Base-by-base conservation (phyloP, 2,888 invertebrate species). In the Calameuta pallipes region DNA sequence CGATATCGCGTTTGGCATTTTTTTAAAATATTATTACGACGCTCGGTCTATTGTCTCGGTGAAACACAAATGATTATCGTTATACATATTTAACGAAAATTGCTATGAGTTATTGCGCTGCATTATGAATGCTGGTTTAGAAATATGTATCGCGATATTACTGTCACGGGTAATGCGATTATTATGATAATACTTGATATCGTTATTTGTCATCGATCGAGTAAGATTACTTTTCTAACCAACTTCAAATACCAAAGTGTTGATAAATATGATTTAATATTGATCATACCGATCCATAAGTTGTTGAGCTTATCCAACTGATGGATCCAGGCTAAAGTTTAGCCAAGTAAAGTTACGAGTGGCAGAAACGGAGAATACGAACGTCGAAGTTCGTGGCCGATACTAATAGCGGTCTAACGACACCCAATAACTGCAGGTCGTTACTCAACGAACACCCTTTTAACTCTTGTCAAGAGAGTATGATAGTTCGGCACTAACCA, bases 361-460 rank as follows among this genome's bases (percentile, higher is more conserved):
- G 23, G 23, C 23, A 56, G 56, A 9, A 56, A 23, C 9, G 23
- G 23, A 56, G 23, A 23, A 23, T 56, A 56, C 23, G 56, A 9
- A 56, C 23, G 56, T 23, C 23, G 56, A 56, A 56, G 56, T 56
- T 56, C 56, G 23, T 76, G 78, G 78, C 79, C 75, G 78, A 80
- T 78, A 76, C 77, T 76, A 76, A 77, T 73, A 41, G 75, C 69
- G 73, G 76, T 74, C 74, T 75, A 77, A 76, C 78, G 76, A 75
- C 79, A 80, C 79, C 80, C 80, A 80, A 82, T 82, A 81, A 80
- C 81, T 75, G 56, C 71, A 78, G 75, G 78, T 81, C 83, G 79
- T 82, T 81, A 82, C 82, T 83, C 82, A 82, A 81, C 80, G 78
- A 35, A 31, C 13, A 76, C 79, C 74, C 82, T 83, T 80, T 82